A percentile compares a stretch with the other conserved stretches of the same genome.
Conservation (phyloP, 2,113 vertebrate genomes). For the Numenius arquata region DNA sequence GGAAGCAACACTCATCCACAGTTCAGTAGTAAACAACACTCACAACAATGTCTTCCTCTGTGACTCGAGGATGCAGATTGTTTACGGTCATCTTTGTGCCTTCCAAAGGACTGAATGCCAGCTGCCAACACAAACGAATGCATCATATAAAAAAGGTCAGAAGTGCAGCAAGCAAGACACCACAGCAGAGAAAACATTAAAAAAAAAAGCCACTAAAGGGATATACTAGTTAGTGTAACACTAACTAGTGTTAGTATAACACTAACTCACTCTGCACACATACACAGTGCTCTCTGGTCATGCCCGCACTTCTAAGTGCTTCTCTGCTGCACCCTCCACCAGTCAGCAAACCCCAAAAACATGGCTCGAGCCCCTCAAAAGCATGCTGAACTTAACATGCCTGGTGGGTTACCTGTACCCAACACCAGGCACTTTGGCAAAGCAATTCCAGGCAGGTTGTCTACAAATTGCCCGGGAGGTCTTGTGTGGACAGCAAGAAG, state of each 20-base stretch:
- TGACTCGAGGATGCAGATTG: constrained; percentile 94
- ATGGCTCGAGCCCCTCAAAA: neutral
- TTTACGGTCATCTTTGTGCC: constrained; percentile 98
- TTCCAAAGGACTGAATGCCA: constrained; percentile 89
- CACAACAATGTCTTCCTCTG: constrained; percentile 98
- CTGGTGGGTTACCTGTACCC: neutral
- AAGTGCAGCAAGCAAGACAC: neutral
- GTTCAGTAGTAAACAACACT: constrained; percentile 49
- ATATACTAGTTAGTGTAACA: too few relatives aligned
- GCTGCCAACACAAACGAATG: constrained; percentile 72
- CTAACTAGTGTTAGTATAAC: too few relatives aligned
- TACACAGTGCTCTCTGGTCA: neutral
- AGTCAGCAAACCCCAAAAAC: neutral
- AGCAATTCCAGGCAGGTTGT: neutral
- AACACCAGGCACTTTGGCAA: neutral
- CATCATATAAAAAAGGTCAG: neutral
- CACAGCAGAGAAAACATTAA: neutral
- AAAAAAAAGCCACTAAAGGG: neutral
- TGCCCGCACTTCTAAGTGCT: neutral
- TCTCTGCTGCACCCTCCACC: neutral
- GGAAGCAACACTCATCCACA: neutral
- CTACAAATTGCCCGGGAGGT: neutral
- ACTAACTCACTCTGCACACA: neutral
- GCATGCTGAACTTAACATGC: neutral
- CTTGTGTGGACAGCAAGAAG: neutral